Base-by-base conservation (phyloP, 2,113 vertebrate genomes). In the Gambusia affinis region DNA sequence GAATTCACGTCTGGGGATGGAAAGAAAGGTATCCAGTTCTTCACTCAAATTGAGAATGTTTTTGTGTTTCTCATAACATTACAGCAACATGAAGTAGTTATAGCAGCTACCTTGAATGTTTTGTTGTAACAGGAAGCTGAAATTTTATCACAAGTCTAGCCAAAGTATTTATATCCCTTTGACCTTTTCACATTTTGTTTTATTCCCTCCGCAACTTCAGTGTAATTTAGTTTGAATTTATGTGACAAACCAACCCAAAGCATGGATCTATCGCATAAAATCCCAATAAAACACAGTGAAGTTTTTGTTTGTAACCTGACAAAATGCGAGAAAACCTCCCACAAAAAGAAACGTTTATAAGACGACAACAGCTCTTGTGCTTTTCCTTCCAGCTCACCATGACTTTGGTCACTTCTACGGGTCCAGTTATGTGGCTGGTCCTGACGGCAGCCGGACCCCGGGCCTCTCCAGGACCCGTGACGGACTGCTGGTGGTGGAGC, bases 1-100 rank as follows among this genome's bases (percentile, higher is more conserved):
- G 96, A 97, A 68, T 99, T 99, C 67, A 99, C 97, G 6, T 99
- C 97, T 2, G 98, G 97, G 67, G 97, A 99, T 79, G 97, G 98
- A 70, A 94, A 92, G 70, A 94, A 96, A 93, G 98, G 98, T 99
- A 90, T 39, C 65, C 28, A 0, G 12, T n/a, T 67, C n/a, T 35
- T 35, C 60, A 27, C 11, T 61, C 0, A 4, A 67, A 27, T 51
- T 17, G 3, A 60, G 0, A 22, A 54, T n/a, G 24, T 57, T 57
- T n/a, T 57, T 24, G 24, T 57, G 19, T 57, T 72, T 35, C 11
- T 67, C 1, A 7, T 64, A 51, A 27, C 44, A 22, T 10, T n/a
- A 17, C 14, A 27, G 31, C 31, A 0, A 60, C 2, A 17, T 42
- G 4, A 33, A 28, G 15, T 2, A 11, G 22, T n/a, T n/a, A 57